Evolutionary conservation across 2,113 vertebrate genomes (phyloP), one percentile per base, ranked within the genome.

Genomic region (Nematolebias whitei): DNA sequence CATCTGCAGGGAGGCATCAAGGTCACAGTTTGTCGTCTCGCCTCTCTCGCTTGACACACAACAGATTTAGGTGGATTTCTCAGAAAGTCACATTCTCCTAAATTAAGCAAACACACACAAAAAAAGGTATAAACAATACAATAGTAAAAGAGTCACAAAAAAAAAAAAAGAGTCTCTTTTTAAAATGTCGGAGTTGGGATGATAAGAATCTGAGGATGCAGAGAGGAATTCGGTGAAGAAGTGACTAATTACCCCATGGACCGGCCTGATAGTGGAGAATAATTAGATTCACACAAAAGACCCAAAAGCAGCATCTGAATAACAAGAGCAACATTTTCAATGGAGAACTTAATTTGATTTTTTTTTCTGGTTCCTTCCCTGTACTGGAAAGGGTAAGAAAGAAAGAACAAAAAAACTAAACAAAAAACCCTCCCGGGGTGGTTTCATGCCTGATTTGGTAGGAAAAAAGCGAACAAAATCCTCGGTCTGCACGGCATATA

Each of bases 211-310:
- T 79, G 74, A 76, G 76, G 82, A 83, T 84, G 78, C 84, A 68
- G 86, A 73, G 84, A 87, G 84, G 88, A 89, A 85, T 87, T 89
- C 71, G 82, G 85, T 85, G 84, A 89, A 47, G 82, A 89, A 87
- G 84, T 89, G 83, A 88, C 88, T 90, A 92, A 92, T 92, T 93
- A 92, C 85, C 85, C 88, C 41, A 80, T 91, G 90, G 86, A 87
- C 89, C 82, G 78, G 87, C 84, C 88, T 88, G 89, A 91, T 90
- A 89, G 88, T 71, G 74, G 75, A 87, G 82, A 92, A 91, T 90
- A 90, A 92, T 92, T 91, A 91, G 83, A 92, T 74, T 47, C 71
- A 71, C 85, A 90, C 90, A 91, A 91, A 90, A 87, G 87, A 88
- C 71, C 75, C 82, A 15, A 82, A 89, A 80, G 74, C 85, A 55